Conservation (phyloP, 2,797 vertebrate species). For the Cryptoprocta ferox region DNA sequence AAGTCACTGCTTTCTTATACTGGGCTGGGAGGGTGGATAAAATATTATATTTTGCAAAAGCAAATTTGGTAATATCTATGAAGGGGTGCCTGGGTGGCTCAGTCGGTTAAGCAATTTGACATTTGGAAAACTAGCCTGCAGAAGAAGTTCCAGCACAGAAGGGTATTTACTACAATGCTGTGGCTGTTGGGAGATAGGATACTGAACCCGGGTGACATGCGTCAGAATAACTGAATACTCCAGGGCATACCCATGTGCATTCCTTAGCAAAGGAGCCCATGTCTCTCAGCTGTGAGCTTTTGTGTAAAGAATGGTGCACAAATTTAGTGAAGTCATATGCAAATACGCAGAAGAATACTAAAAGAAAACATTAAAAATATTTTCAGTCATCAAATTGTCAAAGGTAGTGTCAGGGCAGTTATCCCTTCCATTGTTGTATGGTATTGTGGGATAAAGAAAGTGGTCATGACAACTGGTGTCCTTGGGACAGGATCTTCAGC, state of each 20-base stretch:
- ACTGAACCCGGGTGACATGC: too few relatives aligned
- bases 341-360: background rate
- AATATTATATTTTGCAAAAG: background rate
- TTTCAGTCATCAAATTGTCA: background rate
- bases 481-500: background rate
- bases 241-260: accelerated
- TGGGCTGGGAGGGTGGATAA: background rate
- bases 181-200: background rate
- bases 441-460: background rate
- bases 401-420: background rate
- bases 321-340: background rate
- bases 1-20: background rate
- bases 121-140: background rate
- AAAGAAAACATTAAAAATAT: background rate
- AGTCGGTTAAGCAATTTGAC: background rate
- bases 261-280: background rate
- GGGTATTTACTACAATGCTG: background rate
- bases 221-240: background rate
- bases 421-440: background rate
- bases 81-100: background rate
- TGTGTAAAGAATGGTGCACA: background rate
- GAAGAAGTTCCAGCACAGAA: background rate
- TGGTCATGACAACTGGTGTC: background rate
- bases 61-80: background rate
- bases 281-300: background rate